Percentiles rank a stretch among this genome's conserved stretches.
Evolutionary conservation across 2,797 vertebrate species (phyloP).

Genomic region (Parauchenoglanis punctatus): DNA sequence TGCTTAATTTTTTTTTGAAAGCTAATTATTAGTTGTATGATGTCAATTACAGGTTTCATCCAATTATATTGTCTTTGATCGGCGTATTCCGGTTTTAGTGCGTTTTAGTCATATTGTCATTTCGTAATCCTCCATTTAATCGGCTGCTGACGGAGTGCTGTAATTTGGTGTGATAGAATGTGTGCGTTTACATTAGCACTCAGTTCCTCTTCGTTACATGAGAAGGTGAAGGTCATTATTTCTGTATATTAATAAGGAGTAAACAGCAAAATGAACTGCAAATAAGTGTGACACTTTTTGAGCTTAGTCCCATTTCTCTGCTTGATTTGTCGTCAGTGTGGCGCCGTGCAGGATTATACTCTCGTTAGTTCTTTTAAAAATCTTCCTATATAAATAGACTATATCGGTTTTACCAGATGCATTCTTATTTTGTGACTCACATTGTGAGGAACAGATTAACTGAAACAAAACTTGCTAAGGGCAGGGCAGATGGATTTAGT

Average conservation of each 20-base stretch:
- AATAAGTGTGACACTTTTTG: conserved; percentile 30
- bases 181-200: neutral
- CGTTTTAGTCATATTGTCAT: neutral
- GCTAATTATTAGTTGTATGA: neutral
- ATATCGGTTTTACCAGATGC: conserved; percentile 57
- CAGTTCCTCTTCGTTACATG: conserved; percentile 12
- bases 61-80: neutral
- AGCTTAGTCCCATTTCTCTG: conserved; percentile 14
- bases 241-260: conserved; percentile 36
- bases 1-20: neutral
- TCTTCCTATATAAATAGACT: conserved; percentile 38
- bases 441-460: conserved; percentile 55
- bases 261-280: conserved; percentile 35
- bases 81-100: neutral
- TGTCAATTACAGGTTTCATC: conserved; percentile 19
- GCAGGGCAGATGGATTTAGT: conserved; percentile 46
- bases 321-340: too few species aligned
- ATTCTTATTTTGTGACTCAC: conserved; percentile 47
- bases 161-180: neutral
- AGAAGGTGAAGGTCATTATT: conserved; percentile 28
- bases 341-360: too few species aligned
- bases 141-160: neutral
- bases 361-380: neutral
- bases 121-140: neutral
- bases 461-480: conserved; percentile 52